Evolutionary conservation across 2,113 vertebrate genomes (phyloP), one percentile per base, ranked within the genome.

Genomic region (Anhinga rufa): DNA sequence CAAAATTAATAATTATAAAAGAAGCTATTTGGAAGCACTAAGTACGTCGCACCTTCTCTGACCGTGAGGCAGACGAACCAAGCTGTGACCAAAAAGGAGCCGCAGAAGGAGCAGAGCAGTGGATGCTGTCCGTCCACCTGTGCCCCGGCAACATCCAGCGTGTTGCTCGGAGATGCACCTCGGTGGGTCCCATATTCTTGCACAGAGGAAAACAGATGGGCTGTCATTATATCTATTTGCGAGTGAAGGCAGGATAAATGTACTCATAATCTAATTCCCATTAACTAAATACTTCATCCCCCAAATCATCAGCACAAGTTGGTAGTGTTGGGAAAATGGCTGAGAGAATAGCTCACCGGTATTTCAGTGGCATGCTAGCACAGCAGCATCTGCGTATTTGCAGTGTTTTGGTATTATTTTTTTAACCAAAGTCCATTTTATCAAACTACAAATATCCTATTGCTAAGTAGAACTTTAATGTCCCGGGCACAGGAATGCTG

Each of bases 291-390:
- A 4, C 2, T 31, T 55, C 32, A 60, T 29, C 22, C n/a, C 22
- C 34, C 46, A 51, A 76, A 32, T 25, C 71, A 32, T 21, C 25
- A 24, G 2, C 51, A 49, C 14, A 8, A 21, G 40, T 10, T 70
- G 42, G 25, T 21, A 46, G 28, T 7, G 10, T 3, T 75, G 55
- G 78, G 29, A 58, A 80, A 82, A 36, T 3, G 16, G 24, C 69
- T 0, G 0, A 25, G 54, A 15, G 6, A 70, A 21, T 2, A 44
- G 19, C 13, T 81, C 20, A 9, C 10, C 0, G 3, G 7, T 26
- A 9, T 44, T 75, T 31, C 49, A 64, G 58, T 44, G 52, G 7
- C 61, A 38, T 6, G 4, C 44, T 58, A 29, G 7, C 21, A 26
- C 2, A 3, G 12, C 38, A 38, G 40, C 18, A 18, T 20, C 54